Evolutionary conservation across 2,888 invertebrate genomes (phyloP).

Genomic region (Crematogaster levior): DNA sequence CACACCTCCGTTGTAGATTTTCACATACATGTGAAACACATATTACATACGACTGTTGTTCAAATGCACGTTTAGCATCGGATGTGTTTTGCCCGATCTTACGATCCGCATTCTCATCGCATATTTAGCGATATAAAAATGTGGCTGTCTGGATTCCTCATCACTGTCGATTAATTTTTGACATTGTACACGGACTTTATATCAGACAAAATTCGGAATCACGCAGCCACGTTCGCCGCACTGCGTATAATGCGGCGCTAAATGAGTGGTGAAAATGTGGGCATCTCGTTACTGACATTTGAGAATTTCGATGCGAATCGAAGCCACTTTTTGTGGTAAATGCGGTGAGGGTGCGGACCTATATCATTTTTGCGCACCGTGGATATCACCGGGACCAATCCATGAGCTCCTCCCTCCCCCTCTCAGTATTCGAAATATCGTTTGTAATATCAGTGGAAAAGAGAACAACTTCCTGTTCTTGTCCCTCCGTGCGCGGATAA

Average conservation of each 20-base stretch:
- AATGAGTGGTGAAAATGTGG: conserved; percentile 20
- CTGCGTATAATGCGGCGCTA: not conserved
- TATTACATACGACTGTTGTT: conserved; percentile 12
- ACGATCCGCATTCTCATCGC: conserved; percentile 16
- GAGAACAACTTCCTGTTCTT: conserved; percentile 15
- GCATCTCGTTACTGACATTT: not conserved
- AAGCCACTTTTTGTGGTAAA: not conserved
- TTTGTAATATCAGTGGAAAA: conserved; percentile 16
- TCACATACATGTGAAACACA: no score
- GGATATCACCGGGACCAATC: conserved; percentile 84
- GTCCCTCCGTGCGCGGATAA: not conserved
- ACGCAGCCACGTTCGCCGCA: not conserved
- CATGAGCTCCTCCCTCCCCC: conserved; percentile 71
- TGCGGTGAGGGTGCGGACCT: conserved; percentile 26
- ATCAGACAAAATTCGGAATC: not conserved
- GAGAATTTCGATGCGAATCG: not conserved
- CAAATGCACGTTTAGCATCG: conserved; percentile 18
- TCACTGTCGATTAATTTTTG: not conserved
- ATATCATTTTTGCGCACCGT: conserved; percentile 74
- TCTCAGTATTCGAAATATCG: conserved; percentile 35
- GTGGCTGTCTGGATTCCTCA: not conserved
- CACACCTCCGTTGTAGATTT: not conserved
- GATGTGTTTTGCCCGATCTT: not conserved
- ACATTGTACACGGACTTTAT: not conserved
- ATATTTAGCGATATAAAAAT: not conserved